Evolutionary conservation across 2,888 invertebrate genomes (phyloP).

Genomic region (Gonocerus acuteangulatus): DNA sequence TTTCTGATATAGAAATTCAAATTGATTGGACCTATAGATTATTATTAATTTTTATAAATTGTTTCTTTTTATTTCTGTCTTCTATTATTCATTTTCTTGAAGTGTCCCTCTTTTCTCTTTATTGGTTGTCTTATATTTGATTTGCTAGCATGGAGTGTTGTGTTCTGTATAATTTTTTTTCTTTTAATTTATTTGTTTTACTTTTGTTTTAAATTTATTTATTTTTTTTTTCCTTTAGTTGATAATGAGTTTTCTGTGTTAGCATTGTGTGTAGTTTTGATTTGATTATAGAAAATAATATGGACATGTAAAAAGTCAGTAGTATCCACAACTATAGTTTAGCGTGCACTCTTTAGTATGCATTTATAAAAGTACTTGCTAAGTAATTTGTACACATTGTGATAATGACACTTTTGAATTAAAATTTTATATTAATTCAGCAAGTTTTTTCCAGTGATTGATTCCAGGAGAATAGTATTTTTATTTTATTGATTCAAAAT

Average conservation of each 20-base stretch:
- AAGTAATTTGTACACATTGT: too few relatives aligned
- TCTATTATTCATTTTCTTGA: constrained; percentile 19
- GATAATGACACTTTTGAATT: too few relatives aligned
- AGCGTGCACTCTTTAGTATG: constrained; percentile 6
- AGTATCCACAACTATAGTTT: neutral
- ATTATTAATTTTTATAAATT: constrained; percentile 3
- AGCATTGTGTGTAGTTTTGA: constrained; percentile 28
- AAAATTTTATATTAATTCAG: too few relatives aligned
- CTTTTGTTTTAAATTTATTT: constrained; percentile 14
- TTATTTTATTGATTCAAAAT: too few relatives aligned
- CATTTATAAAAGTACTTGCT: constrained; percentile 35
- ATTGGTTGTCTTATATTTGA: constrained; percentile 25
- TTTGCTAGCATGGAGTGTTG: constrained; percentile 30
- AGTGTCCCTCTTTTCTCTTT: constrained; percentile 21
- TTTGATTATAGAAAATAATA: neutral
- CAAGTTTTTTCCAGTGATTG: too few relatives aligned
- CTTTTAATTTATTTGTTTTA: constrained; percentile 25
- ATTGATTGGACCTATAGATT: neutral
- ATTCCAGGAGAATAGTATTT: too few relatives aligned
- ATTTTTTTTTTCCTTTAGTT: constrained; percentile 25
- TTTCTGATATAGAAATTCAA: neutral
- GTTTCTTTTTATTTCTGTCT: constrained; percentile 4
- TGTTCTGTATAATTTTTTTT: constrained; percentile 28
- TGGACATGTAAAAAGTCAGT: neutral
- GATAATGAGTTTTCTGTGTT: constrained; percentile 27